Evolutionary conservation across 2,797 vertebrate genomes (phyloP).

Genomic region (Siniperca scherzeri): DNA sequence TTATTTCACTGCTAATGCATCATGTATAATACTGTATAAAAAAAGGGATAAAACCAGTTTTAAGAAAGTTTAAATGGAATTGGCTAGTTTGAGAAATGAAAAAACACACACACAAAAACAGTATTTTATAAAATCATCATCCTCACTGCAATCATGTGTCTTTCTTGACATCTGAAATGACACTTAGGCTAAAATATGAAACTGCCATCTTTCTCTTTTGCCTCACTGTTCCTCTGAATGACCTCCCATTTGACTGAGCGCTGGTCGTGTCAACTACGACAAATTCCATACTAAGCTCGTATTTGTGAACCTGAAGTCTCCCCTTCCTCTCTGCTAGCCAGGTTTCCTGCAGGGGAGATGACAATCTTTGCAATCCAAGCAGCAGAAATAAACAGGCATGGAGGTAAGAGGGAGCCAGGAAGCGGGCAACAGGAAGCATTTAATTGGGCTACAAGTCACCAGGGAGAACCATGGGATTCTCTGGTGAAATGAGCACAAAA

Average conservation of each 20-base stretch:
- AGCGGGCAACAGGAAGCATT: constrained; percentile 73
- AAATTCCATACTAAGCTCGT: constrained; percentile 53
- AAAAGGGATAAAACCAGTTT: neutral
- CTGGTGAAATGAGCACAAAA: constrained; percentile 24
- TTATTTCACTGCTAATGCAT: neutral
- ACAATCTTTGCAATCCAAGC: constrained; percentile 81
- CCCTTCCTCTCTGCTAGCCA: constrained; percentile 82
- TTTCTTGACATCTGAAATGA: neutral
- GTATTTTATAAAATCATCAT: neutral
- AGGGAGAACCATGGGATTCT: constrained; percentile 26
- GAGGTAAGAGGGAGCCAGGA: constrained; percentile 67
- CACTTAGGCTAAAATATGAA: neutral
- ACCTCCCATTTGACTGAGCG: constrained; percentile 6
- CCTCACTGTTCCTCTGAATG: constrained; percentile 11
- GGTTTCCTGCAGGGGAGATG: constrained; percentile 82
- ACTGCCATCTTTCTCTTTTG: neutral
- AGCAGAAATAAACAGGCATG: constrained; percentile 75
- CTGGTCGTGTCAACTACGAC: constrained; percentile 15
- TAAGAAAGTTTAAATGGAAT: neutral
- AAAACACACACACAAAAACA: neutral
- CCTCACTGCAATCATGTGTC: neutral
- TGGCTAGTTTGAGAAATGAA: neutral
- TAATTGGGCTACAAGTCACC: constrained; percentile 59
- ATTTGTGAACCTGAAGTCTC: constrained; percentile 76
- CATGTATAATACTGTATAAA: neutral